phyloP scores from a whole-genome alignment of 2,797 vertebrate species.

The Gallinago stenura region DNA sequence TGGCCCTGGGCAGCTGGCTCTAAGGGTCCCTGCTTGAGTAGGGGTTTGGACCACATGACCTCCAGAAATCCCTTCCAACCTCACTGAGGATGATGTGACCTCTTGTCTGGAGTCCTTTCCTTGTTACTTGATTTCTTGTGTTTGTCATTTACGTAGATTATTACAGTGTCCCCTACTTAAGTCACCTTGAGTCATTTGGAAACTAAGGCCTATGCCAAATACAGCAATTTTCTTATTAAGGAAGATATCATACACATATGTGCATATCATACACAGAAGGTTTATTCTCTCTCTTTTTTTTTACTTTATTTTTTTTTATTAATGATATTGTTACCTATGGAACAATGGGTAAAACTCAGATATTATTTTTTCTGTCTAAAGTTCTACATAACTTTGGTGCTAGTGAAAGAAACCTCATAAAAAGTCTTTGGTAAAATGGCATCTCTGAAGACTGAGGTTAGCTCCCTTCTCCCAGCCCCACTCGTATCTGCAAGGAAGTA shows the following conservation, averaged over 20 bases:
- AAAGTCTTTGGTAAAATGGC: not conserved
- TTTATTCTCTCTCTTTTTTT: not conserved
- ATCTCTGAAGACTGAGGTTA: not conserved
- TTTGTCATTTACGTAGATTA: not conserved
- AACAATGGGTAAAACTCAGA: not conserved
- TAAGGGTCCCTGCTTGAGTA: not conserved
- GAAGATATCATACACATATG: not conserved
- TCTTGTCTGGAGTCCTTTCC: not conserved
- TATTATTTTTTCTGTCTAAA: not conserved
- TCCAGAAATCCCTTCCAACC: not conserved
- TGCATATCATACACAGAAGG: not conserved
- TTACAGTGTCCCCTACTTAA: not conserved
- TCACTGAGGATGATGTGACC: not conserved
- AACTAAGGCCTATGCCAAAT: not conserved
- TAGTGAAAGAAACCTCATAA: not conserved
- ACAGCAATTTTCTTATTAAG: not conserved
- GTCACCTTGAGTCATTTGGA: not conserved
- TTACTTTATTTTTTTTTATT: too few relatives aligned
- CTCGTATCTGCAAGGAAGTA: rapidly evolving
- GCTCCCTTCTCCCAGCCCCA: not conserved
- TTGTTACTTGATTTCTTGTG: not conserved
- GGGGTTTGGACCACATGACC: not conserved
- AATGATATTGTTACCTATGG: not conserved
- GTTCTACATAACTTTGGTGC: not conserved
- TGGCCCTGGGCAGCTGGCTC: not conserved